Evolutionary conservation across 2,888 invertebrate species (phyloP), one percentile per base, ranked within the genome.

Genomic region (Listrodromus nycthemerus): DNA sequence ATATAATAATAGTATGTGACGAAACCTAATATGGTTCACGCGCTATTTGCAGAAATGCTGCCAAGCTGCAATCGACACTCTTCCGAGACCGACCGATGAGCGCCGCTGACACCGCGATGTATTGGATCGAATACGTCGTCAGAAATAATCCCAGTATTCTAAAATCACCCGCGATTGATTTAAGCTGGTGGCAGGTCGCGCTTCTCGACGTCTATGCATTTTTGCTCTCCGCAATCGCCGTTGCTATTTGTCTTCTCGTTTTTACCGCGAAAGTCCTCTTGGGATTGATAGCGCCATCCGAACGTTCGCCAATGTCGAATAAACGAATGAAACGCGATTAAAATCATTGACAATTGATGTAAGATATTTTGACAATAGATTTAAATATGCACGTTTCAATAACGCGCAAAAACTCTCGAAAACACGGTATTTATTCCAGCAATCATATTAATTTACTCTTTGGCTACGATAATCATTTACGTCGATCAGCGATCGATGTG

Each of bases 21-120:
- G 2, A 16, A 48, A 30, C 41, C 19, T 52, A 48, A 85, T 93
- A 94, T 87, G 2, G 37, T 50, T 37, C 2, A 48, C 41, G 7
- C 58, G 70, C 75, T 27, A 27, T 66, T 71, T 86, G 69, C 82
- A 91, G 87, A 52, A 85, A 91, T 5, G 93, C 91, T n/a, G 89
- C 93, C 0, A 81, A 80, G 37, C 69, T 63, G 0, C 3, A 89
- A 41, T 92, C 92, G 6, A 52, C n/a, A 16, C 85, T 65, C 66
- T 92, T 92, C 55, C 77, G 87, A 1, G 90, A 90, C 76, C 86
- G 88, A 77, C 90, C 89, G 27, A 82, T 87, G 80, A 85, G 65
- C 50, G 86, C 90, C 6, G 81, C 87, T 79, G 87, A 89, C 19
- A 88, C 86, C 0, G 87, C 88, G 1, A 81, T 85, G 71, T 90